Percentiles rank a stretch among this genome's conserved stretches.
phyloP scores from a whole-genome alignment of 2,113 vertebrate species.

The Sebastes schlegelii region DNA sequence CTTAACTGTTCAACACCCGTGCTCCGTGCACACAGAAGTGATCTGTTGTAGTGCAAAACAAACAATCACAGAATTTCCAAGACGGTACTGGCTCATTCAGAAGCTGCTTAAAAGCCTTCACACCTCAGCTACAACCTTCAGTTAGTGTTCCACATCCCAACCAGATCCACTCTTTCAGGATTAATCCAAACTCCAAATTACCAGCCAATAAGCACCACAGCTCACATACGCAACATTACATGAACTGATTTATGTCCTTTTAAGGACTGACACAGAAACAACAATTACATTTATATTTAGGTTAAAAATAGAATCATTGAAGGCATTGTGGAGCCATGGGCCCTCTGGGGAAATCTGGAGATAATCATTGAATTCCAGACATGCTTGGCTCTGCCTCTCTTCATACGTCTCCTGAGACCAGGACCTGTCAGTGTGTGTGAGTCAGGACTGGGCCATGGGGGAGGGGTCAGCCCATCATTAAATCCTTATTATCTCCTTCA shows the following conservation, averaged over 20 bases:
- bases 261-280: conserved; percentile 37
- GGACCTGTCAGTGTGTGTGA: conserved; percentile 39
- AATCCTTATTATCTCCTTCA: conserved; percentile 72
- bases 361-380: conserved; percentile 75
- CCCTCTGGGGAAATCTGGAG: conserved; percentile 75
- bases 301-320: conserved; percentile 51
- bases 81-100: neutral
- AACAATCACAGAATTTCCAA: neutral
- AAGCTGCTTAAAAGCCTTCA: neutral
- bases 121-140: neutral
- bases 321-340: conserved; percentile 38
- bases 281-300: conserved; percentile 48
- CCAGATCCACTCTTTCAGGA: neutral
- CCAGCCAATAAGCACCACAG: neutral
- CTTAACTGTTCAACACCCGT: neutral
- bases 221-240: neutral
- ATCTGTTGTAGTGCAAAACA: neutral
- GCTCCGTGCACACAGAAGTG: neutral
- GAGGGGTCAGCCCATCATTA: conserved; percentile 56
- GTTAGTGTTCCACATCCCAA: neutral
- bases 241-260: conserved; percentile 35
- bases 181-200: conserved; percentile 18
- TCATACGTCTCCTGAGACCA: conserved; percentile 60
- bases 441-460: conserved; percentile 7
- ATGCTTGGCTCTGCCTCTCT: conserved; percentile 51